These are phyloP conservation scores for Lithophane semibrunnea DNA, from an alignment of 2,888 invertebrate species.

Conservation along the genomic window DNA sequence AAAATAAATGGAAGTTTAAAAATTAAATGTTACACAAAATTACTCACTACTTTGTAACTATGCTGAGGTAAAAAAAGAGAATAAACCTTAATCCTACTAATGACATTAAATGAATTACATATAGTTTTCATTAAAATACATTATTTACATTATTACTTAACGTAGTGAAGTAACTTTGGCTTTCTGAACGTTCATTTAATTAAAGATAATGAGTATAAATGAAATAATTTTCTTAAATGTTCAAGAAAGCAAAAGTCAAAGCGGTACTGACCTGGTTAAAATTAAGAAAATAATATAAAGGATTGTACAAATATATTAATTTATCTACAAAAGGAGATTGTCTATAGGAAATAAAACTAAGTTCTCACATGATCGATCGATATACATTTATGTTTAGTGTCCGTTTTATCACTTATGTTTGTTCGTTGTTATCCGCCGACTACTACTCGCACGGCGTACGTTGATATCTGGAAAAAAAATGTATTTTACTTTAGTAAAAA, in stretches of 20 bases:
- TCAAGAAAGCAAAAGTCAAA: conserved; percentile 75
- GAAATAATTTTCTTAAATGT: conserved; percentile 68
- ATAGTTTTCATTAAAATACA: conserved; percentile 79
- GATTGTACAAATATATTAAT: conserved; percentile 83
- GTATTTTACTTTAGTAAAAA: not conserved
- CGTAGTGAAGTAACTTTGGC: conserved; percentile 85
- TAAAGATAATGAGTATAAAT: conserved; percentile 86
- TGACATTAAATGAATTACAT: conserved; percentile 84
- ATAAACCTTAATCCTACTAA: conserved; percentile 77
- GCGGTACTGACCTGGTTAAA: conserved; percentile 78
- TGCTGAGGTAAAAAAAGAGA: conserved; percentile 86
- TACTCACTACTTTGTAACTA: conserved; percentile 74
- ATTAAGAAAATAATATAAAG: conserved; percentile 67
- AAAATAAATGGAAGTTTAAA: conserved; percentile 66
- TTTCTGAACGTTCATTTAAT: conserved; percentile 80
- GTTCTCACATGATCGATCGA: conserved; percentile 76
- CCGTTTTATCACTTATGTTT: conserved; percentile 82
- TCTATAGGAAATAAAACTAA: conserved; percentile 76
- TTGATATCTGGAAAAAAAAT: conserved; percentile 86
- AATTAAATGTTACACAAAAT: conserved; percentile 66
- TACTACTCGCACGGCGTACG: conserved; percentile 87
- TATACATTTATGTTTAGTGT: conserved; percentile 75
- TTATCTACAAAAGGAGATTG: conserved; percentile 82
- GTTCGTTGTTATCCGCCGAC: conserved; percentile 87
- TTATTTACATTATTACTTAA: conserved; percentile 82